Percentiles rank a stretch among this genome's conserved stretches.
These are phyloP conservation scores for Platerodrilus igneus DNA, from an alignment of 2,888 invertebrate species.

Conservation along the genomic window DNA sequence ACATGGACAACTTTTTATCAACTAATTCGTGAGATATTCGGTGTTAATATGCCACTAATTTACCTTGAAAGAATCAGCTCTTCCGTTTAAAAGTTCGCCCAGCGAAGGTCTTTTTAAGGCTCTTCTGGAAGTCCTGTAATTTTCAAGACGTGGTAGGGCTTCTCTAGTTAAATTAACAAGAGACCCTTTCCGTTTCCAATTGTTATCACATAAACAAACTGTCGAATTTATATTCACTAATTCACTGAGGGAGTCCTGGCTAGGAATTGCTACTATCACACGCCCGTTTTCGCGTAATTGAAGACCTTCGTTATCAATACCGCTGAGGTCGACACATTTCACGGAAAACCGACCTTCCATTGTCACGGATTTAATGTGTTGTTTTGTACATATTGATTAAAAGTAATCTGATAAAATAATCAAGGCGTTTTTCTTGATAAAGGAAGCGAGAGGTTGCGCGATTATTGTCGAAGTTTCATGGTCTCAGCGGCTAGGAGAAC, in stretches of 20 bases:
- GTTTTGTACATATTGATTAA: too few relatives aligned
- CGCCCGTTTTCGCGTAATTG: slow-evolving; percentile 37
- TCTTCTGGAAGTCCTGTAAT: slow-evolving; percentile 72
- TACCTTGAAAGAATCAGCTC: slow-evolving; percentile 53
- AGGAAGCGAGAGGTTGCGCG: too few relatives aligned
- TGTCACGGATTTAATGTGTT: too few relatives aligned
- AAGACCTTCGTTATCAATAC: slow-evolving; percentile 37
- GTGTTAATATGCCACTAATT: too few relatives aligned
- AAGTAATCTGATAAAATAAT: too few relatives aligned
- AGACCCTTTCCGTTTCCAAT: slow-evolving; percentile 50
- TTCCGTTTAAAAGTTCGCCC: slow-evolving; percentile 76
- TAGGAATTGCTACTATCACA: not conserved
- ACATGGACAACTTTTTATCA: too few relatives aligned
- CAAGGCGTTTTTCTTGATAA: too few relatives aligned
- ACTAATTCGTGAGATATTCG: too few relatives aligned
- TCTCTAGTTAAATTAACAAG: slow-evolving; percentile 69
- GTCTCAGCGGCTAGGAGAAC: too few relatives aligned
- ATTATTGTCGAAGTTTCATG: too few relatives aligned
- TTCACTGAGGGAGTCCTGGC: slow-evolving; percentile 24
- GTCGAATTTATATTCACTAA: slow-evolving; percentile 30
- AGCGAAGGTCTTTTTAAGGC: slow-evolving; percentile 82
- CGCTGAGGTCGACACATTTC: too few relatives aligned
- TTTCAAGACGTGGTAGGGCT: slow-evolving; percentile 73
- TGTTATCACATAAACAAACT: slow-evolving; percentile 29
- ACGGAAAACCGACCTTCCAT: too few relatives aligned